Conservation (phyloP, 53 echinoderm and acorn worm species). For the Actinopyga echinites region DNA sequence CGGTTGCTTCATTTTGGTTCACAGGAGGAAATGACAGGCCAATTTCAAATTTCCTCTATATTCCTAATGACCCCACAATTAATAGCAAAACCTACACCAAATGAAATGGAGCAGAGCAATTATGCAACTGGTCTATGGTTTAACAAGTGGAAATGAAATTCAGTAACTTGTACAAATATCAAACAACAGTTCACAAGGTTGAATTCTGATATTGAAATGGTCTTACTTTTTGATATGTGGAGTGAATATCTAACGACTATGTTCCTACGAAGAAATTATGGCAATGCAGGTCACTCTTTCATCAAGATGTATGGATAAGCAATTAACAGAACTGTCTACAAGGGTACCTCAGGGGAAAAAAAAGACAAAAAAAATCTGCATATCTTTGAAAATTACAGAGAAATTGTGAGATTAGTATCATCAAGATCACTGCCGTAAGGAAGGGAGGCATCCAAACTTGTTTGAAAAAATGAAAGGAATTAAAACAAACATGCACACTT, state of each 20-base stretch:
- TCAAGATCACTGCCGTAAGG: too few relatives aligned
- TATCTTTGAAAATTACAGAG: too few relatives aligned
- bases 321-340: too few relatives aligned
- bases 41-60: conserved; percentile 43
- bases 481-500: too few relatives aligned
- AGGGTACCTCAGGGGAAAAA: too few relatives aligned
- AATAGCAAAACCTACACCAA: conserved; percentile 18
- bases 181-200: conserved; percentile 14
- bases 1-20: not conserved
- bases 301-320: too few relatives aligned
- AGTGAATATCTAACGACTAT: not conserved
- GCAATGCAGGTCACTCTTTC: too few relatives aligned
- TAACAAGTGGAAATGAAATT: not conserved
- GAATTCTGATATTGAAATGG: conserved; percentile 1
- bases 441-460: too few relatives aligned
- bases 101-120: conserved; percentile 18
- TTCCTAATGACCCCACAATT: conserved; percentile 49
- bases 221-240: not conserved
- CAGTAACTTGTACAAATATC: not conserved
- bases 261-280: too few relatives aligned
- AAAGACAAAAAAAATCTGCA: too few relatives aligned
- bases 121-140: conserved; percentile 37
- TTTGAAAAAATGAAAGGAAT: too few relatives aligned
- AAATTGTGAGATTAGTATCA: too few relatives aligned
- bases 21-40: conserved; percentile 30